A percentile compares a stretch with the other conserved stretches of the same genome.
These are phyloP conservation scores for Pangasius larnaudii DNA, from an alignment of 2,797 vertebrate genomes.

Conservation along the genomic window DNA sequence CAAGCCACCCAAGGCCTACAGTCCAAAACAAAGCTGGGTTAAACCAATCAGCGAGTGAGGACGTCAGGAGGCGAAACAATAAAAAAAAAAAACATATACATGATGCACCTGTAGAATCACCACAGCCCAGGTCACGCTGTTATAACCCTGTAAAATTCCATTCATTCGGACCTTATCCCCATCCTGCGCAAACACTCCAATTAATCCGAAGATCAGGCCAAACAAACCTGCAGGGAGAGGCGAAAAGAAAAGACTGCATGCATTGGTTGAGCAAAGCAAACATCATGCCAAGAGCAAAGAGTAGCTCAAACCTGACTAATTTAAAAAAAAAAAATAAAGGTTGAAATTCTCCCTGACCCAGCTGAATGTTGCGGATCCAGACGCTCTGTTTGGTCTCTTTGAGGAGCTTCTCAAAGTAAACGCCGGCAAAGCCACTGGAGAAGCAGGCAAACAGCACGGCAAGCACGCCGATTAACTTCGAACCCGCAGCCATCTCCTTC, in stretches of 20 bases:
- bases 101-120: constrained; percentile 88
- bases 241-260: neutral
- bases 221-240: constrained; percentile 82
- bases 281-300: neutral
- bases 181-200: constrained; percentile 90
- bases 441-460: constrained; percentile 93
- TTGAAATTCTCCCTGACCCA: constrained; percentile 76
- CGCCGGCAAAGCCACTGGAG: constrained; percentile 96
- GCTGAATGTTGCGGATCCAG: constrained; percentile 98
- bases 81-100: neutral
- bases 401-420: constrained; percentile 99
- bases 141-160: constrained; percentile 97
- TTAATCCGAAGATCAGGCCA: constrained; percentile 90
- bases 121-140: constrained; percentile 89
- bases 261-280: neutral
- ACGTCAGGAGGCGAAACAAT: neutral
- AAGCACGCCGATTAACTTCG: constrained; percentile 86
- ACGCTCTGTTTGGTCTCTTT: constrained; percentile 98
- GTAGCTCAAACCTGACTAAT: neutral
- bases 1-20: constrained; percentile 93
- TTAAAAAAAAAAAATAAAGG: neutral
- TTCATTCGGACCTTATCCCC: constrained; percentile 86
- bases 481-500: constrained; percentile 80
- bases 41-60: neutral
- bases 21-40: neutral